A percentile compares a stretch with the other conserved stretches of the same genome.
Evolutionary conservation across 2,888 invertebrate species (phyloP).

Genomic region (Phengaris alcon): DNA sequence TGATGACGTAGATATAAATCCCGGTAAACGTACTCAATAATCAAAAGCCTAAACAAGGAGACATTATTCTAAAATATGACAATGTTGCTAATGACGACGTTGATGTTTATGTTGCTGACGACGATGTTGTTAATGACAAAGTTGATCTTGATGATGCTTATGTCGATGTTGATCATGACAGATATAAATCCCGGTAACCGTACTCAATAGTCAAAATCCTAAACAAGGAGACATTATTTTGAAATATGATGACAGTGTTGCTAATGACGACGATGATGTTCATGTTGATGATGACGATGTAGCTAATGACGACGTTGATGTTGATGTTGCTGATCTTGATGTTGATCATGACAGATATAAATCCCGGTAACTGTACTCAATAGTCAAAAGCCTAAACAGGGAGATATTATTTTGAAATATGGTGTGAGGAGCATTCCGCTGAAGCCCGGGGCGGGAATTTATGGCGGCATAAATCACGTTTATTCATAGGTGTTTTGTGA

Average conservation of each 20-base stretch:
- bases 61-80: not conserved
- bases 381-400: constrained; percentile 48
- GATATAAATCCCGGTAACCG: not conserved
- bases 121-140: not conserved
- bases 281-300: no score
- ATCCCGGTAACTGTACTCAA: constrained; percentile 33
- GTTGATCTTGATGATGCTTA: no score
- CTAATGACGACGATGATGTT: no score
- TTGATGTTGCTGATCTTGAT: no score
- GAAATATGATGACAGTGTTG: constrained; percentile 47
- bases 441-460: constrained; percentile 39
- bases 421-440: constrained; percentile 53
- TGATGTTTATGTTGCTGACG: no score
- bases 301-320: no score
- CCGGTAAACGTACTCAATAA: no score
- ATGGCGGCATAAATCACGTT: constrained; percentile 17
- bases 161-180: no score
- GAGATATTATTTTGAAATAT: constrained; percentile 58
- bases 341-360: not conserved
- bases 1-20: not conserved
- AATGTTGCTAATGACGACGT: no score
- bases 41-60: no score
- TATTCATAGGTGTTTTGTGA: constrained; percentile 29
- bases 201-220: constrained; percentile 43
- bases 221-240: constrained; percentile 55